Evolutionary conservation across 2,888 invertebrate genomes (phyloP).

Genomic region (Blera fallax): DNA sequence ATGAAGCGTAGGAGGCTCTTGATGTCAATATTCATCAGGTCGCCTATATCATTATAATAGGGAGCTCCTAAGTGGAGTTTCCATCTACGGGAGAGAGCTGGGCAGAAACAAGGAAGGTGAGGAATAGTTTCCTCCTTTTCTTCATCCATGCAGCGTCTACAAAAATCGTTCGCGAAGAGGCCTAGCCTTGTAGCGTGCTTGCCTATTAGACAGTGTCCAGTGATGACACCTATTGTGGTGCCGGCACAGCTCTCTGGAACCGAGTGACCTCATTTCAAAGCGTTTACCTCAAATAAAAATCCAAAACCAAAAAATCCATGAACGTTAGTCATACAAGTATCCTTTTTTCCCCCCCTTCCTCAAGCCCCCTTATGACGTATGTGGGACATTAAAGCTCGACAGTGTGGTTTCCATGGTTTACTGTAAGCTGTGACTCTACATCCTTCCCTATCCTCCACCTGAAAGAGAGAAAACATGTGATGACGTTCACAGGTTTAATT

Average conservation of each 20-base stretch:
- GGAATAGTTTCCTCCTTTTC: no score
- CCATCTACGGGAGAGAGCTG: no score
- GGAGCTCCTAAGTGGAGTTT: no score
- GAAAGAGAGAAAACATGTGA: not conserved
- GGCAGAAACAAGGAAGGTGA: no score
- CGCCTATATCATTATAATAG: no score
- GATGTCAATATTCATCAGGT: no score
- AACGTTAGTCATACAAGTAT: not conserved
- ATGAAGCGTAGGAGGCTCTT: no score
- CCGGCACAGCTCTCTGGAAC: not conserved
- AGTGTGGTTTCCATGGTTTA: not conserved
- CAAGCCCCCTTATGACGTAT: not conserved
- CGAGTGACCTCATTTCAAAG: not conserved
- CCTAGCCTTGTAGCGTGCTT: no score
- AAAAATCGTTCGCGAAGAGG: no score
- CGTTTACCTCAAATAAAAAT: conserved; percentile 15
- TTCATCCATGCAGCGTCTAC: no score
- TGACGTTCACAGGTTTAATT: not conserved
- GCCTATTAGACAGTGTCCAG: no score
- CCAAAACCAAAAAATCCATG: not conserved
- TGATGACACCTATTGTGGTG: no score
- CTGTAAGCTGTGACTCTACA: not conserved
- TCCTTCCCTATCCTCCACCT: not conserved
- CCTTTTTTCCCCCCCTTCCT: not conserved
- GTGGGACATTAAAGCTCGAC: not conserved